phyloP scores from a whole-genome alignment of 2,888 invertebrate species.

The Platerodrilus igneus region DNA sequence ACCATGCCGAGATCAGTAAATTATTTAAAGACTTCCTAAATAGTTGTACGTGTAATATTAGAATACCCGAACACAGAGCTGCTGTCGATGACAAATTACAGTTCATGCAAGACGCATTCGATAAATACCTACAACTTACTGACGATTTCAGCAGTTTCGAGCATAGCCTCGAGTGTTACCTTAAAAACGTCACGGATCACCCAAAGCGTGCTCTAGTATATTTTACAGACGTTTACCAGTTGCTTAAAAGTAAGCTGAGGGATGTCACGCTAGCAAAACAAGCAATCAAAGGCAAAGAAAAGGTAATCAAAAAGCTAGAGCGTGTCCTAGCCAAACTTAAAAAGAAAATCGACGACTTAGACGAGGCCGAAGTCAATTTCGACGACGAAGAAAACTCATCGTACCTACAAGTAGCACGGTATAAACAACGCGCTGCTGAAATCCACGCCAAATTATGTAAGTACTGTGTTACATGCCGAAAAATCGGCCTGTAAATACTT shows the following conservation, averaged over 20 bases:
- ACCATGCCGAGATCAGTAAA: constrained; percentile 1
- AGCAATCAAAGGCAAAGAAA: constrained; percentile 29
- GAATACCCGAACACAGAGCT: constrained; percentile 6
- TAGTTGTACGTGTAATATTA: constrained; percentile 9
- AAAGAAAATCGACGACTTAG: constrained; percentile 62
- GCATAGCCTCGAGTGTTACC: constrained; percentile 5
- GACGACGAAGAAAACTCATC: constrained; percentile 69
- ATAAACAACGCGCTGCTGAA: constrained; percentile 33
- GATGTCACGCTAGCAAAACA: constrained; percentile 19
- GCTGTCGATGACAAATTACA: constrained; percentile 12
- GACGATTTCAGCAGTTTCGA: constrained; percentile 9
- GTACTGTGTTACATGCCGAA: too few relatives aligned
- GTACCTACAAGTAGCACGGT: constrained; percentile 66
- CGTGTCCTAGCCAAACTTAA: constrained; percentile 60
- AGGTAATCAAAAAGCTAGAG: constrained; percentile 38
- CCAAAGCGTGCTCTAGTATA: constrained; percentile 2
- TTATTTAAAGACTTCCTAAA: constrained; percentile 12
- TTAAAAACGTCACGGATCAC: background rate
- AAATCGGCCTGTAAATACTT: too few relatives aligned
- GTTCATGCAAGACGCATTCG: constrained; percentile 9
- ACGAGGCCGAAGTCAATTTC: constrained; percentile 66
- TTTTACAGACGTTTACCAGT: constrained; percentile 15
- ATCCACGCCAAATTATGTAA: constrained; percentile 36
- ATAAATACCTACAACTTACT: constrained; percentile 8
- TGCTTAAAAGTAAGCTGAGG: constrained; percentile 8